Evolutionary conservation across 2,888 invertebrate species (phyloP), one percentile per base, ranked within the genome.

Genomic region (Rhorus exstirpatorius): DNA sequence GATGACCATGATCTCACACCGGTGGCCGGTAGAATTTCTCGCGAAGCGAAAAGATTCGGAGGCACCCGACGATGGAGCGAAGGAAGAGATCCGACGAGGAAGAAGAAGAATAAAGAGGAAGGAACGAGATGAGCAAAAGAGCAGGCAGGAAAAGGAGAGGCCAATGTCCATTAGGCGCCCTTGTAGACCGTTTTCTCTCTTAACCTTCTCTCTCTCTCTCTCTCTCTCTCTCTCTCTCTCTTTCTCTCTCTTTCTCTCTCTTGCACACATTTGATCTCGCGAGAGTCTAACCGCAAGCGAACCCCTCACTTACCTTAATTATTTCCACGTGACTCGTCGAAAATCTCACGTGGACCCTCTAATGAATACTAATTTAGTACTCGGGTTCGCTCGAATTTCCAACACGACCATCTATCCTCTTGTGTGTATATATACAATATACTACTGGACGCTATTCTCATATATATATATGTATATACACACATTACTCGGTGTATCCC

Each of bases 261-360:
- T 65, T 78, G 61, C 70, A 17, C 72, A 24, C 55, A 60, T 71
- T 80, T 19, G 49, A 78, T 63, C 51, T 72, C 46, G 61, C 24
- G 70, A 75, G 79, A 68, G 80, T 82, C 86, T 80, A 87, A 86
- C 86, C 85, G 76, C 76, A 84, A 84, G 70, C 78, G 86, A 87
- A 90, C 87, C 91, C 89, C 88, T 88, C 87, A 91, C 89, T 92
- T 91, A 91, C 90, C 88, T 91, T 92, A 91, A 92, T 92, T 91
- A 91, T 91, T 91, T 90, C 88, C 89, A 91, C 91, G 90, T 92
- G 91, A 92, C 91, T 92, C 89, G 91, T 87, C 90, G 88, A 88
- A 92, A 91, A 85, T 89, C 89, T 87, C 86, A 86, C 87, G 85
- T 85, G 86, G 86, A 86, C 86, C 89, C 81, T 86, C 89, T 89